phyloP scores from a whole-genome alignment of 2,797 vertebrate genomes.

The Hypotaenidia okinawae region DNA sequence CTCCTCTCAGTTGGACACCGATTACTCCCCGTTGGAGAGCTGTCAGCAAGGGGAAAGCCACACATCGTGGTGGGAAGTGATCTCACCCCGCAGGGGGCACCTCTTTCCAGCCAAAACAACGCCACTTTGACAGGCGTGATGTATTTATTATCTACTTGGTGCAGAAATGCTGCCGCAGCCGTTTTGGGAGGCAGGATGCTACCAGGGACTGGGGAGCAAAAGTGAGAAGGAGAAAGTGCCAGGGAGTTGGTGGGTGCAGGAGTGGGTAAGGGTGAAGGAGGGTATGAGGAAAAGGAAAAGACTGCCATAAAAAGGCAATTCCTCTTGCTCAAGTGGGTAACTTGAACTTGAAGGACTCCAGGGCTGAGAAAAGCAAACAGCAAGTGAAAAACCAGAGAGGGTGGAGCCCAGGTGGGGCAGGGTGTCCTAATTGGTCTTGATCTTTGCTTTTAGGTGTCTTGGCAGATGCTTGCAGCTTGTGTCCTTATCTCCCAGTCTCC shows the following conservation, averaged over 20 bases:
- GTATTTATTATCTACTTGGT: conserved; percentile 17
- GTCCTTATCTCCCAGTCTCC: no score
- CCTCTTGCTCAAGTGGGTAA: not conserved
- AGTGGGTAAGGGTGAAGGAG: not conserved
- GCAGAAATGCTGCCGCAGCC: not conserved
- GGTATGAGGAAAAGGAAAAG: not conserved
- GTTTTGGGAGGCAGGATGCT: not conserved
- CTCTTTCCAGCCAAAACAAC: conserved; percentile 24
- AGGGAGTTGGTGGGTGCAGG: not conserved
- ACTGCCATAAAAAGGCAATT: not conserved
- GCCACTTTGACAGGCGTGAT: conserved; percentile 62
- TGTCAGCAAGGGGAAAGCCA: conserved; percentile 7
- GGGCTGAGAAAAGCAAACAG: not conserved
- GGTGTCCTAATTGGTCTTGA: not conserved
- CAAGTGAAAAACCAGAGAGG: not conserved
- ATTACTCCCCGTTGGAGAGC: conserved; percentile 35
- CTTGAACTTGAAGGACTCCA: not conserved
- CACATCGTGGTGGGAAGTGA: conserved; percentile 19
- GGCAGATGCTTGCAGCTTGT: no score
- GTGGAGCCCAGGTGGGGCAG: not conserved
- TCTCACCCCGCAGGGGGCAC: not conserved
- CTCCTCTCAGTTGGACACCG: not conserved
- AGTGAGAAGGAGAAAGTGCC: not conserved
- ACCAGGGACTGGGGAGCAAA: not conserved
- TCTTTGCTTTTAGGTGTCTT: no score